Base-by-base conservation (phyloP, 2,797 vertebrate species). In the Miichthys miiuy region DNA sequence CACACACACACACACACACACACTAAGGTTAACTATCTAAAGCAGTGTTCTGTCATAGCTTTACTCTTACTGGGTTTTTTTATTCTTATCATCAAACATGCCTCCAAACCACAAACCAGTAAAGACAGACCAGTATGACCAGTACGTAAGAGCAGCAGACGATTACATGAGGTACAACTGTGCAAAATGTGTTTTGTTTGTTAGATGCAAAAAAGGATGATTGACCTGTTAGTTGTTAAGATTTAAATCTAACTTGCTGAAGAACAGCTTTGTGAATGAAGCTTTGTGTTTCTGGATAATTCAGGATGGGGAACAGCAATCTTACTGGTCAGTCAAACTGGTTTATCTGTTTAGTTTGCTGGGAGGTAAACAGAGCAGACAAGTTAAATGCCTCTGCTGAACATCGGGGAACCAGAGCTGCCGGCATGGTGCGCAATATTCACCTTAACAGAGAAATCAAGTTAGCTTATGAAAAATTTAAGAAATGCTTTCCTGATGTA, bases 361-460 rank as follows among this genome's bases (percentile, higher is more conserved):
- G 71, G 72, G 74, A 75, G 42, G 12, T 6, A 4, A 57, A 23
- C 41, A 13, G 51, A 76, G 65, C 63, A 72, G 57, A 82, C 51
- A 51, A 65, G 66, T 73, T 6, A 47, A 92, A 88, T 84, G 89
- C 81, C 88, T 51, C 73, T 75, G 82, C 84, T 87, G 72, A 62
- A 68, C 75, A 62, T 61, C 54, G 72, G 63, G 69, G 41, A 77
- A 78, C 46, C 67, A 20, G 38, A 68, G 64, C 74, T 48, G 51
- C 55, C 1, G 12, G n/a, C 48, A 25, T 8, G 1, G 20, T 13
- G 23, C 61, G 9, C 56, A 67, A 70, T 54, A 60, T 42, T 42
- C 38, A 9, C 17, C 54, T 30, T 0, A 21, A 44, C 18, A 14
- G 3, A 46, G 21, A 7, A 17, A 30, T 34, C 16, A 44, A 7